phyloP scores from a whole-genome alignment of 2,797 vertebrate genomes.

The Lacerta viridis region DNA sequence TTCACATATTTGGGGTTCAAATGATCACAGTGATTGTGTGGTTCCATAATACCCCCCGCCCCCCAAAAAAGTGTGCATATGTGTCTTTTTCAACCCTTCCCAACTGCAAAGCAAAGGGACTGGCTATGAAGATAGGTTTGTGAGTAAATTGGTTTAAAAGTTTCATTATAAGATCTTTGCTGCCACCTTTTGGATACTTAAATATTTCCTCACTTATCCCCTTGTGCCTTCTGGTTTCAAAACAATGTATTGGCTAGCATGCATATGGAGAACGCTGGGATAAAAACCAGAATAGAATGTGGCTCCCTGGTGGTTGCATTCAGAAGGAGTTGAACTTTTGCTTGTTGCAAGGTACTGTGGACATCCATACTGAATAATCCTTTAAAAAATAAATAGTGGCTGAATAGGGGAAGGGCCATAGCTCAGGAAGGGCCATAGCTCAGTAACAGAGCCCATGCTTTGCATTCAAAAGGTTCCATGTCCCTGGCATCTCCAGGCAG shows the following conservation, averaged over 20 bases:
- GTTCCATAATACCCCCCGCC: background rate
- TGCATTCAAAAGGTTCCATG: no score
- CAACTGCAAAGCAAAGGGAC: background rate
- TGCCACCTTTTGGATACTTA: slow-evolving; percentile 69
- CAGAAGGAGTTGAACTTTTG: background rate
- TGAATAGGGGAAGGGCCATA: background rate
- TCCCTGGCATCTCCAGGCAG: no score
- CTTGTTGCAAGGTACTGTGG: background rate
- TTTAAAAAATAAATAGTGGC: background rate
- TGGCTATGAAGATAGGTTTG: background rate
- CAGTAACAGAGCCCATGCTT: no score
- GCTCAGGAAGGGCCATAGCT: no score
- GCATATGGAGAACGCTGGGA: background rate
- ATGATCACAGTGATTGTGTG: background rate
- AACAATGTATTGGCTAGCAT: background rate
- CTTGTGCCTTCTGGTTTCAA: slow-evolving; percentile 20
- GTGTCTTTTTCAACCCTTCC: background rate
- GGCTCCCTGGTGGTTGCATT: background rate
- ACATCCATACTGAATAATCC: background rate
- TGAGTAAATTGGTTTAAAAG: background rate
- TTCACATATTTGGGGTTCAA: background rate
- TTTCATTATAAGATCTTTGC: slow-evolving; percentile 41
- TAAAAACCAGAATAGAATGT: background rate
- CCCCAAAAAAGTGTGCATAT: background rate
- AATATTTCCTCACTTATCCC: slow-evolving; percentile 21